phyloP scores from a whole-genome alignment of 2,888 invertebrate genomes.

The Drosophila mulleri region DNA sequence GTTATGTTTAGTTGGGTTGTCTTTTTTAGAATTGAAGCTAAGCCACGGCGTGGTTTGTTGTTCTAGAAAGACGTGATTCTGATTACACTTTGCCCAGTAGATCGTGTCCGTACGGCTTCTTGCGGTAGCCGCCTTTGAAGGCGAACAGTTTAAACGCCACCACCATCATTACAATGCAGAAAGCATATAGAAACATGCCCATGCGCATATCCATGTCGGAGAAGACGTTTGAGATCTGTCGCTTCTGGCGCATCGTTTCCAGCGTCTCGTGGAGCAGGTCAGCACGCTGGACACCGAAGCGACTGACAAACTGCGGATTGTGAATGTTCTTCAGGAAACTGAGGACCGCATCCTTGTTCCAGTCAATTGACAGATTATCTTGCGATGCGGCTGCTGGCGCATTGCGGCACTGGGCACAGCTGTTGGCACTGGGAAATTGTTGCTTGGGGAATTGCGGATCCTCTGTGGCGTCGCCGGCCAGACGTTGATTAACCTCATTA shows the following conservation, averaged over 20 bases:
- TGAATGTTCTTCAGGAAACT: conserved; percentile 83
- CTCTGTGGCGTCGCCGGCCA: conserved; percentile 94
- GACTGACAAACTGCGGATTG: conserved; percentile 80
- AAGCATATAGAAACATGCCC: conserved; percentile 90
- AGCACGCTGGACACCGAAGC: conserved; percentile 78
- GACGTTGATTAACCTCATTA: conserved; percentile 95
- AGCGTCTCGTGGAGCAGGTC: conserved; percentile 68
- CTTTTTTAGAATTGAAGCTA: conserved; percentile 26
- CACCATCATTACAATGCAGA: conserved; percentile 90
- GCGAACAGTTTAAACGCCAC: conserved; percentile 91
- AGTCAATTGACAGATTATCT: conserved; percentile 63
- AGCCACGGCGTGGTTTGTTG: not conserved
- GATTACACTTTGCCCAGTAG: conserved; percentile 89
- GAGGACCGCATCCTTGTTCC: conserved; percentile 83
- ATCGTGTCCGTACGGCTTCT: conserved; percentile 90
- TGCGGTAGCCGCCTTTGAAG: conserved; percentile 87
- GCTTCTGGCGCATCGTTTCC: conserved; percentile 79
- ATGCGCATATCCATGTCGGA: conserved; percentile 89
- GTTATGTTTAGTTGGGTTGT: conserved; percentile 28
- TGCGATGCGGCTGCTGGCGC: conserved; percentile 62
- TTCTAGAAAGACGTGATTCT: conserved; percentile 15
- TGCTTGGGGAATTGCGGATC: conserved; percentile 95
- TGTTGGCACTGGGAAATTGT: conserved; percentile 91
- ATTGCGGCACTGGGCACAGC: conserved; percentile 89
- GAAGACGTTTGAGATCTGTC: conserved; percentile 82